Conservation (phyloP, 2,888 invertebrate genomes). For the Cryptus viduatorius region DNA sequence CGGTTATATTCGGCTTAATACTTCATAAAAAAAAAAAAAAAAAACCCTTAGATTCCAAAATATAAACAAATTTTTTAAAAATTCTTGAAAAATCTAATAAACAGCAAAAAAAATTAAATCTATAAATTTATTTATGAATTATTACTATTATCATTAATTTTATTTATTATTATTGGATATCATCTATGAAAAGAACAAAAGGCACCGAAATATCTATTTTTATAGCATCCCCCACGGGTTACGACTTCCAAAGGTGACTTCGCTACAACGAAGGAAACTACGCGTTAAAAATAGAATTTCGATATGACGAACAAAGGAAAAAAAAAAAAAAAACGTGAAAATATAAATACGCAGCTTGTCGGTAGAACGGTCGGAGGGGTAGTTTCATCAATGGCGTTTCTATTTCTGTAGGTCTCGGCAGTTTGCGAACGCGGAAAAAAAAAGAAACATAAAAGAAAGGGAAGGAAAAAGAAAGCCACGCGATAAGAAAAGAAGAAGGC, state of each 20-base stretch:
- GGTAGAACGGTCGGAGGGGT: neutral
- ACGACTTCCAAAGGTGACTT: neutral
- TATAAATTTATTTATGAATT: too few relatives aligned
- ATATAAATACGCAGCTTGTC: neutral
- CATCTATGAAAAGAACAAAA: neutral
- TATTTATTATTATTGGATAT: too few relatives aligned
- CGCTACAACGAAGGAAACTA: neutral
- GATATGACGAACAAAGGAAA: conserved; percentile 2
- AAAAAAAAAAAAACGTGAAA: conserved; percentile 7
- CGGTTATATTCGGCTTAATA: too few relatives aligned
- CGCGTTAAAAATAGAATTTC: neutral
- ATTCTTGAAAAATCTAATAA: too few relatives aligned
- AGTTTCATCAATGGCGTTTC: neutral
- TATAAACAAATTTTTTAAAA: too few relatives aligned
- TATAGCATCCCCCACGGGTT: neutral
- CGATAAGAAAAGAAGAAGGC: neutral
- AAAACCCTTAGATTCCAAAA: too few relatives aligned
- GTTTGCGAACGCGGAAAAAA: neutral
- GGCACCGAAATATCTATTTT: neutral
- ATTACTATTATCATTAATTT: too few relatives aligned
- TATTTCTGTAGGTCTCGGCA: conserved; percentile 49
- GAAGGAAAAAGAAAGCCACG: neutral
- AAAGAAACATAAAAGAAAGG: neutral
- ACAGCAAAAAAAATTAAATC: too few relatives aligned
- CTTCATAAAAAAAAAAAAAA: too few relatives aligned